phyloP scores from a whole-genome alignment of 2,113 vertebrate genomes.

The Hippopotamus amphibius region DNA sequence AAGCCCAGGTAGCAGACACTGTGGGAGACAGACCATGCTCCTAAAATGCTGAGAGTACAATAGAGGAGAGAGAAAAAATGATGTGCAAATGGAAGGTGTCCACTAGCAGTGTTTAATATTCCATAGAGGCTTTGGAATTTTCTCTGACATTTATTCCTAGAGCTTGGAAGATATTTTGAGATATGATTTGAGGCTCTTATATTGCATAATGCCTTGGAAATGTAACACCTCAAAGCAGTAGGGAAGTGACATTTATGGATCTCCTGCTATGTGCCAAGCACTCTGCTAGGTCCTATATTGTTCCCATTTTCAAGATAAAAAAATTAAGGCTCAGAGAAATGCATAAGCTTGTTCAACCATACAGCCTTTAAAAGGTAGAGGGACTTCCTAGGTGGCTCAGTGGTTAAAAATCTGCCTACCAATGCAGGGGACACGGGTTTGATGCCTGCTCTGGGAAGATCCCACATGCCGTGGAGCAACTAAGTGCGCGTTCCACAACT shows the following conservation, averaged over 20 bases:
- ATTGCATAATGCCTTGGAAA: not conserved
- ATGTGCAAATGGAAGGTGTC: not conserved
- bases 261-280: not conserved
- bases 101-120: not conserved
- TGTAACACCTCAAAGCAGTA: not conserved
- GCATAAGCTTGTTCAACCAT: not conserved
- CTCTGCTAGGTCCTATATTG: not conserved
- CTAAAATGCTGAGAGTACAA: not conserved
- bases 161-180: not conserved
- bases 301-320: not conserved
- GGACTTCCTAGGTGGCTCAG: no score
- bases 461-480: no score
- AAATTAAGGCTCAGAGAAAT: conserved; percentile 8
- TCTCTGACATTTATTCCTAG: not conserved
- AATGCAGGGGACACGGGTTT: no score
- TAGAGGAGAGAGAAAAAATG: not conserved
- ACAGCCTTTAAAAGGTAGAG: not conserved
- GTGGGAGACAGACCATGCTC: not conserved
- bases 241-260: not conserved
- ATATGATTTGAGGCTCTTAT: not conserved
- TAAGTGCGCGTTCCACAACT: no score
- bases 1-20: not conserved
- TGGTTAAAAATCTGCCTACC: no score
- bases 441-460: no score
- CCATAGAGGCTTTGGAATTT: not conserved